Conservation (phyloP, 2,797 vertebrate genomes). For the Sebastes jordani region DNA sequence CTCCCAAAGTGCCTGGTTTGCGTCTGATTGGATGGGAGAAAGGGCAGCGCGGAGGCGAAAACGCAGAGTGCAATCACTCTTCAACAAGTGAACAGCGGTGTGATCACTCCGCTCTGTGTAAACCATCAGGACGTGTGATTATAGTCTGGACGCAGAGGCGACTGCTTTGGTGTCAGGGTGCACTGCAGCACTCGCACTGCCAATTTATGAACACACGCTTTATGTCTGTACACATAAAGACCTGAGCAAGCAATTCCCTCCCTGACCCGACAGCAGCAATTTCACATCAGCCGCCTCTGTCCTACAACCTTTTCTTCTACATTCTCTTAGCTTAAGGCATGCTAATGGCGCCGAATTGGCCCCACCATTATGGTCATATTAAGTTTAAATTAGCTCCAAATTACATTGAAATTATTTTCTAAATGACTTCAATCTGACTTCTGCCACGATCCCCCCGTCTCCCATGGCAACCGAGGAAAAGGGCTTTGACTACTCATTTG, state of each 20-base stretch:
- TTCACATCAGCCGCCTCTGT: constrained; percentile 53
- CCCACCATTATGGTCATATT: constrained; percentile 69
- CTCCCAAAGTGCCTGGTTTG: background rate
- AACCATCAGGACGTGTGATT: constrained; percentile 55
- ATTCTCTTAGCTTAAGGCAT: constrained; percentile 52
- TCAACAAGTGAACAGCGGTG: constrained; percentile 34
- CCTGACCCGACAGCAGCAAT: constrained; percentile 54
- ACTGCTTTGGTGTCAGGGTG: constrained; percentile 33
- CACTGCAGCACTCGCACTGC: constrained; percentile 28
- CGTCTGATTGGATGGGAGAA: constrained; percentile 12
- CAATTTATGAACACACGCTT: constrained; percentile 60
- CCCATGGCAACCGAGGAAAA: constrained; percentile 60
- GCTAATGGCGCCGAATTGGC: constrained; percentile 68
- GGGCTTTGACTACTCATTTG: constrained; percentile 46
- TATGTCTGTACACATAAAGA: constrained; percentile 64
- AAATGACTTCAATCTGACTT: constrained; percentile 72
- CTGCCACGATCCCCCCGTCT: constrained; percentile 46
- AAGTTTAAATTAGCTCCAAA: constrained; percentile 74
- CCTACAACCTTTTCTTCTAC: constrained; percentile 47
- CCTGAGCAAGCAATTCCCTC: constrained; percentile 64
- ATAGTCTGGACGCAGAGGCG: constrained; percentile 25
- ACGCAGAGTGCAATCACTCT: constrained; percentile 23
- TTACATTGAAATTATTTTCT: constrained; percentile 73
- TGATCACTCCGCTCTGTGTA: constrained; percentile 27
- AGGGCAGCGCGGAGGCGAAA: background rate